Percentiles rank a stretch among this genome's conserved stretches.
phyloP scores from a whole-genome alignment of 2,888 invertebrate species.

The Dusona sp. region DNA sequence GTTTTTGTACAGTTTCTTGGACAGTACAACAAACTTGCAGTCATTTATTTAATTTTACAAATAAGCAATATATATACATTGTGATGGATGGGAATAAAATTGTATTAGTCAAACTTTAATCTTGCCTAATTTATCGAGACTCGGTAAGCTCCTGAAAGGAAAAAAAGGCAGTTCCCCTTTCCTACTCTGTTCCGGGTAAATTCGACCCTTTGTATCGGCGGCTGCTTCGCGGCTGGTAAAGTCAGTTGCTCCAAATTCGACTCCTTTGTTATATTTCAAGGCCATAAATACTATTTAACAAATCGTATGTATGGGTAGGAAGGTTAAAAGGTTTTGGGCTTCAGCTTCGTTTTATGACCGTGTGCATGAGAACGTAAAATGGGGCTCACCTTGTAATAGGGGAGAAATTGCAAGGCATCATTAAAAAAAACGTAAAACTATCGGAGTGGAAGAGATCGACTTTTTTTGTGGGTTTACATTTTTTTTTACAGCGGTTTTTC shows the following conservation, averaged over 20 bases:
- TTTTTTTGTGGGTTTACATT: background rate
- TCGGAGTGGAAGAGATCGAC: background rate
- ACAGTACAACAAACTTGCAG: background rate
- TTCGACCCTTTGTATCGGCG: background rate
- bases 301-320: constrained; percentile 7
- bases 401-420: background rate
- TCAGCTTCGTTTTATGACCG: background rate
- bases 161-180: constrained; percentile 10
- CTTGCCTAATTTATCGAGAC: constrained; percentile 18
- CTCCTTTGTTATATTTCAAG: constrained; percentile 10
- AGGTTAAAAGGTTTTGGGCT: constrained; percentile 24
- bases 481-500: background rate
- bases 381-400: background rate
- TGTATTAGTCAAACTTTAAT: background rate
- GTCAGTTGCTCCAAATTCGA: constrained; percentile 6
- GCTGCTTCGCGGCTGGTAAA: constrained; percentile 34
- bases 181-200: constrained; percentile 13
- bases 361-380: background rate
- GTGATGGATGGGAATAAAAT: background rate
- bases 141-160: background rate
- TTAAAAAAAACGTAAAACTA: constrained; percentile 6
- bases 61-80: background rate
- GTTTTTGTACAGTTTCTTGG: background rate
- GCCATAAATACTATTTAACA: constrained; percentile 28
- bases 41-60: background rate